These are phyloP conservation scores for Stratiomys singularior DNA, from an alignment of 2,888 invertebrate genomes.

Conservation along the genomic window DNA sequence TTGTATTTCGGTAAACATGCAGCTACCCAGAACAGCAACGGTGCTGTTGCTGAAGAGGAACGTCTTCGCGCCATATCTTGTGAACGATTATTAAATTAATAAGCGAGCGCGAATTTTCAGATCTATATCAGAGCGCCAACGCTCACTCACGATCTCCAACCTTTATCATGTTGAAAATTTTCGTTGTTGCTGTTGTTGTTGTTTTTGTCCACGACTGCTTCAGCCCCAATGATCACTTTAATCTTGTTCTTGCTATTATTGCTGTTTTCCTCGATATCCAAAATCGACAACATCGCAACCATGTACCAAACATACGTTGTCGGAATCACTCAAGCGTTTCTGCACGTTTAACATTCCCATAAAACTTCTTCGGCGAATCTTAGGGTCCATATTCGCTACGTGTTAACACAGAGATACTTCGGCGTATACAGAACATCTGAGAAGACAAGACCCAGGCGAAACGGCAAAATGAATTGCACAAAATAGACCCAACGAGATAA, in stretches of 20 bases:
- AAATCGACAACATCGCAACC: neutral
- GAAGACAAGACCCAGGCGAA: neutral
- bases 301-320: conserved; percentile 16
- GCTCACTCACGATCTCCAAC: conserved; percentile 4
- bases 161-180: neutral
- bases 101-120: neutral
- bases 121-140: conserved; percentile 19
- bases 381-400: too few species aligned
- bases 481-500: neutral
- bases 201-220: too few species aligned
- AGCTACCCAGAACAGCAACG: neutral
- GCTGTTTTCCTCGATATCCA: neutral
- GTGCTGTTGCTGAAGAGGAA: neutral
- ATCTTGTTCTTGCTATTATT: conserved; percentile 8
- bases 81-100: conserved; percentile 15
- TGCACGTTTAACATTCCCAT: conserved; percentile 27
- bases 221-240: neutral
- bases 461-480: neutral
- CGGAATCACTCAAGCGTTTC: conserved; percentile 40
- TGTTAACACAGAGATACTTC: neutral
- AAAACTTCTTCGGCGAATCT: conserved; percentile 24
- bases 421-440: neutral
- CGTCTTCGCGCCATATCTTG: neutral
- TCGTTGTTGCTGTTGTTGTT: neutral
- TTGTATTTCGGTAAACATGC: neutral